These are phyloP conservation scores for Pholis gunnellus DNA, from an alignment of 2,113 vertebrate species.

Conservation along the genomic window DNA sequence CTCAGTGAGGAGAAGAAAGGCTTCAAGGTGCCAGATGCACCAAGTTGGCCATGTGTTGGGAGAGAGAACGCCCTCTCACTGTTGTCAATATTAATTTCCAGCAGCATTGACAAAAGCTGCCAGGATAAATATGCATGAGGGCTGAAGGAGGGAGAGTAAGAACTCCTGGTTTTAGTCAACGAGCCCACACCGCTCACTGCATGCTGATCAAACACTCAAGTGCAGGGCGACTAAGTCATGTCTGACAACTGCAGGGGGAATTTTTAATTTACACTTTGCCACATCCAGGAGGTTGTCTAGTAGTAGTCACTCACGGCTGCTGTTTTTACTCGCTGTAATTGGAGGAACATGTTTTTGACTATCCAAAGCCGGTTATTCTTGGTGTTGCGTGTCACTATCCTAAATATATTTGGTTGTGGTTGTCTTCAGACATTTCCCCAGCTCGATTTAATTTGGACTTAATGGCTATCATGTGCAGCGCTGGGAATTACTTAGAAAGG, in stretches of 20 bases:
- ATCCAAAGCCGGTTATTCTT: conserved; percentile 71
- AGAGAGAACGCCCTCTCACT: conserved; percentile 46
- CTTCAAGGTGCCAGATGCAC: conserved; percentile 42
- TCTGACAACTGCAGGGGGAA: conserved; percentile 73
- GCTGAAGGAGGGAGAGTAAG: conserved; percentile 42
- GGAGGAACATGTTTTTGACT: conserved; percentile 57
- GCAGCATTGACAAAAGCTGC: conserved; percentile 52
- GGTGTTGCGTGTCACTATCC: conserved; percentile 49
- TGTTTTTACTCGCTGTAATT: conserved; percentile 64
- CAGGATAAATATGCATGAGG: conserved; percentile 70
- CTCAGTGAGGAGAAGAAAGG: conserved; percentile 4
- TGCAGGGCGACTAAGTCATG: conserved; percentile 71
- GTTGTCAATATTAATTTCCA: conserved; percentile 73
- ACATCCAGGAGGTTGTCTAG: conserved; percentile 62
- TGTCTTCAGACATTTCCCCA: conserved; percentile 64
- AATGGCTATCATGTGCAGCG: conserved; percentile 34
- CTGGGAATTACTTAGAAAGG: conserved; percentile 3
- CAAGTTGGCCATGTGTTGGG: conserved; percentile 33
- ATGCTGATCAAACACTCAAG: conserved; percentile 77
- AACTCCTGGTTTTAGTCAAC: conserved; percentile 68
- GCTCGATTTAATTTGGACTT: conserved; percentile 37
- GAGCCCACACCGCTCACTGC: conserved; percentile 64
- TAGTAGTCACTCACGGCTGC: conserved; percentile 75
- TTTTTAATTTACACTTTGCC: conserved; percentile 75
- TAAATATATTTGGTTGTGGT: conserved; percentile 51